Evolutionary conservation across 2,888 invertebrate genomes (phyloP).

Genomic region (Gibbula magus): DNA sequence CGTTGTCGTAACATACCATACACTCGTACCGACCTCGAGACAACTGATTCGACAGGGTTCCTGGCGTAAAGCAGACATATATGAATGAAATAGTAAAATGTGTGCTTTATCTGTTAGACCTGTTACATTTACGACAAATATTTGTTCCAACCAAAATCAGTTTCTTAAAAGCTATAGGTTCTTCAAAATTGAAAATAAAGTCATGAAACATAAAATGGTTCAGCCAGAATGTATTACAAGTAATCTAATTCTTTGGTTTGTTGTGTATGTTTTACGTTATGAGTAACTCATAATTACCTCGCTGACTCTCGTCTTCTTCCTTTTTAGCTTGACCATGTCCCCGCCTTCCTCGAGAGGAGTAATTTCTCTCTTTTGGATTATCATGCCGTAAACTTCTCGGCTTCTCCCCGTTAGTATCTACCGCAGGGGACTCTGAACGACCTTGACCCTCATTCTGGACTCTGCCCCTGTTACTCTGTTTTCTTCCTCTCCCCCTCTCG

Average conservation of each 20-base stretch:
- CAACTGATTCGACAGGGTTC: conserved; percentile 85
- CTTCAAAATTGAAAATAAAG: no score
- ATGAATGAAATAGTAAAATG: no score
- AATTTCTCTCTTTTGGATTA: background rate
- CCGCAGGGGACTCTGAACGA: background rate
- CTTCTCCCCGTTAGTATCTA: background rate
- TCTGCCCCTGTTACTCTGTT: conserved; percentile 10
- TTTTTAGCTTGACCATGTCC: background rate
- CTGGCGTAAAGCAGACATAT: conserved; percentile 45
- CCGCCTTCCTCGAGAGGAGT: background rate
- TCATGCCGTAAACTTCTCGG: background rate
- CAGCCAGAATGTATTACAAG: no score
- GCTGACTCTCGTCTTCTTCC: conserved; percentile 40
- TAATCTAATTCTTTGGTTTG: no score
- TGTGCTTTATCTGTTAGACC: no score
- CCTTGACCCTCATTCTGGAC: background rate
- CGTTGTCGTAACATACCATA: conserved; percentile 92
- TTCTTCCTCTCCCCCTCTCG: background rate
- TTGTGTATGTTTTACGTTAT: no score
- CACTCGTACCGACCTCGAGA: conserved; percentile 90
- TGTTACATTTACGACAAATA: no score
- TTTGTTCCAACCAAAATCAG: no score
- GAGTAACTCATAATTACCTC: conserved; percentile 29
- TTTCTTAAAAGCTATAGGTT: no score
- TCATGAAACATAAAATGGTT: no score